Evolutionary conservation across 2,113 vertebrate species (phyloP).

Genomic region (Epinephelus lanceolatus): DNA sequence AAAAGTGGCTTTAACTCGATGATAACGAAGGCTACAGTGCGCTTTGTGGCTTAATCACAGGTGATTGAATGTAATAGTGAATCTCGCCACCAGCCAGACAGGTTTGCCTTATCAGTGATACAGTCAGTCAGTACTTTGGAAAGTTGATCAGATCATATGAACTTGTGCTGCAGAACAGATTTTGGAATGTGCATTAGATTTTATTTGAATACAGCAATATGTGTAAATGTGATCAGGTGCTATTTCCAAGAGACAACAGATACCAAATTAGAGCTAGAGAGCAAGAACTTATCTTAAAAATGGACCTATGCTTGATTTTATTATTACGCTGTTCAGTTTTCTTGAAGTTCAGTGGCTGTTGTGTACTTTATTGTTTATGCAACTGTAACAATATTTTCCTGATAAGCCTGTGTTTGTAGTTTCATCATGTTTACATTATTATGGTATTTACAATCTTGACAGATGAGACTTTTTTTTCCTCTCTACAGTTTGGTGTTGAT

Average conservation of each 20-base stretch:
- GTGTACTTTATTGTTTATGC: slow-evolving; percentile 21
- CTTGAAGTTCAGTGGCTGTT: background rate
- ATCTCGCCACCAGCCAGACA: slow-evolving; percentile 32
- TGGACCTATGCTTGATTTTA: slow-evolving; percentile 9
- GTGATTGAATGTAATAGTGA: slow-evolving; percentile 47
- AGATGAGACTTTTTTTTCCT: background rate
- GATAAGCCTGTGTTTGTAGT: slow-evolving; percentile 20
- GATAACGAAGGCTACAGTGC: background rate
- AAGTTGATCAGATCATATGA: background rate
- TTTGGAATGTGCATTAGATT: slow-evolving; percentile 12
- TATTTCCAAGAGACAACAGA: slow-evolving; percentile 14
- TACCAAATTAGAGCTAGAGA: slow-evolving; percentile 9
- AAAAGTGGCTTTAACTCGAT: slow-evolving; percentile 9
- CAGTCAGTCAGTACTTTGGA: background rate
- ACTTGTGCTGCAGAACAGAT: background rate
- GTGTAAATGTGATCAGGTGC: slow-evolving; percentile 20
- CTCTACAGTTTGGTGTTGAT: background rate
- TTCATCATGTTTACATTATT: slow-evolving; percentile 26
- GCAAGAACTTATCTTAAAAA: background rate
- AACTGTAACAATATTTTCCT: slow-evolving; percentile 11
- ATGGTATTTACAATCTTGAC: background rate
- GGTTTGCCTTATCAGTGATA: slow-evolving; percentile 38
- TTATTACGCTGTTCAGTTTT: background rate
- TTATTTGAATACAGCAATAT: slow-evolving; percentile 13
- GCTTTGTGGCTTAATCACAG: slow-evolving; percentile 14